Evolutionary conservation across 1,140 invertebrate genomes (phyloP).

Genomic region (Ceratosolen fusciceps): DNA sequence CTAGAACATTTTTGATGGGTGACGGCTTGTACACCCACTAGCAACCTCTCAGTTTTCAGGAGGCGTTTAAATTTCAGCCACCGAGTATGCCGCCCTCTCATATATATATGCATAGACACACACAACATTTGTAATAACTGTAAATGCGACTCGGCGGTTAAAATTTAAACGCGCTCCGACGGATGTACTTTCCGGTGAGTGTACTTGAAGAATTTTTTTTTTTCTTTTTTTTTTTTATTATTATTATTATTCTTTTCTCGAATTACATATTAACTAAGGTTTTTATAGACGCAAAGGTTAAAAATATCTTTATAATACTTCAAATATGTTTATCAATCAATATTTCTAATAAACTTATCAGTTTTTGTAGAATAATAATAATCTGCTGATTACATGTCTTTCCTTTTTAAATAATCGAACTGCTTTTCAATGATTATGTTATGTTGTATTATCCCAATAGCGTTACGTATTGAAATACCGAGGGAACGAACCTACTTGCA

Average conservation of each 20-base stretch:
- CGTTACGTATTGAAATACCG: neutral
- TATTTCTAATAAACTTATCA: constrained; percentile 41
- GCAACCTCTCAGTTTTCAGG: neutral
- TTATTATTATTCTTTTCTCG: constrained; percentile 33
- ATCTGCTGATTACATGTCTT: constrained; percentile 3
- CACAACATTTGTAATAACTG: neutral
- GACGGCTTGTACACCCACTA: constrained; percentile 33
- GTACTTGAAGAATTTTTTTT: constrained; percentile 34
- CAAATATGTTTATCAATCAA: constrained; percentile 34
- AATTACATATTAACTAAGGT: constrained; percentile 36
- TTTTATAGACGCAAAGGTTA: constrained; percentile 12
- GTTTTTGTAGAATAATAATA: constrained; percentile 37
- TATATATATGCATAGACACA: neutral
- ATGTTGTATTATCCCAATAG: neutral
- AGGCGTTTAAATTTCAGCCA: neutral
- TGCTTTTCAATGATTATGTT: constrained; percentile 3
- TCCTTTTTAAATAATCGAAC: neutral
- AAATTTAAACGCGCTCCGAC: neutral
- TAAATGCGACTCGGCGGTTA: neutral
- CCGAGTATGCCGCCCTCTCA: neutral
- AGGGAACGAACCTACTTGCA: neutral
- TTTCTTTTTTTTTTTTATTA: too few species aligned
- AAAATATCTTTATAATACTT: constrained; percentile 34
- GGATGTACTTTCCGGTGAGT: constrained; percentile 10
- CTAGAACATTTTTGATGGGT: constrained; percentile 30